Evolutionary conservation across 1,140 invertebrate species (phyloP), one percentile per base, ranked within the genome.

Genomic region (Bemisia tabaci): DNA sequence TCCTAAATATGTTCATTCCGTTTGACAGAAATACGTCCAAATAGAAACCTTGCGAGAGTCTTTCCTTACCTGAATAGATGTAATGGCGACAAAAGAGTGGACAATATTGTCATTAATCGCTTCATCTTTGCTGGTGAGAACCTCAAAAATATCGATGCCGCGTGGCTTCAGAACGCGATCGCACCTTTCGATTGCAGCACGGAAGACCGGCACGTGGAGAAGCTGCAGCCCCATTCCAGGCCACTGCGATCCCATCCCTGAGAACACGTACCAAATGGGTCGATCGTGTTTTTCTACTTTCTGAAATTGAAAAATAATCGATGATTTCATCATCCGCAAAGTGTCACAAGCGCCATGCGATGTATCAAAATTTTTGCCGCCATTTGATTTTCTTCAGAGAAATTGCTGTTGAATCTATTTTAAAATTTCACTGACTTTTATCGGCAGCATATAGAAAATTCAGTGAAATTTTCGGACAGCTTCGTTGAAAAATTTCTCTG

Each of bases 11-110:
- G 82, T 5, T 85, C 87, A 85, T 88, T 87, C 58, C 86, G 86
- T 69, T 84, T 80, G 73, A 85, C n/a, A n/a, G n/a, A n/a, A n/a
- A n/a, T n/a, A n/a, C n/a, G n/a, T n/a, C n/a, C n/a, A n/a, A n/a
- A n/a, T n/a, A n/a, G n/a, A n/a, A n/a, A n/a, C n/a, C n/a, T 89
- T 22, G 88, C 78, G 74, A 81, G 87, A 82, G 84, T 88, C 17
- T 85, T 74, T 33, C 82, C 82, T 69, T 75, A 89, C 87, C 80
- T 92, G 90, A 67, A 97, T 85, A 23, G 92, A 89, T 63, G 87
- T 84, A 71, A 90, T 90, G 27, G 82, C 82, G 59, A 91, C 81
- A 74, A 91, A 89, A 1, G 84, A 83, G 70, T 87, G 79, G 9
- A 86, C 68, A 25, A 84, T 83, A 69, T 84, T 80, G n/a, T 86